phyloP scores from a whole-genome alignment of 2,113 vertebrate genomes.

The Uropsilus gracilis region DNA sequence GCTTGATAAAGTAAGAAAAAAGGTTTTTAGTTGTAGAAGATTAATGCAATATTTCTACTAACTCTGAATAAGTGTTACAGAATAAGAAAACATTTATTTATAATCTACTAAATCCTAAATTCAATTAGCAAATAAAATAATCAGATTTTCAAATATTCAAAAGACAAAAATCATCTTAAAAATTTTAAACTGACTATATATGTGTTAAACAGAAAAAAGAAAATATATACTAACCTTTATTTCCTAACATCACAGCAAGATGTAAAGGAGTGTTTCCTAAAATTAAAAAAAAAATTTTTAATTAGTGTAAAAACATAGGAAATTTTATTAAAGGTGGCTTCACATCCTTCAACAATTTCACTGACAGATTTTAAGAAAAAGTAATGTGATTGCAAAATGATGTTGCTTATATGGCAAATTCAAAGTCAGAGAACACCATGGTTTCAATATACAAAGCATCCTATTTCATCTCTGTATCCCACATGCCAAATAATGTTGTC shows the following conservation, averaged over 20 bases:
- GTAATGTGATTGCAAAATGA: not conserved
- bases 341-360: not conserved
- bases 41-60: not conserved
- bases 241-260: slow-evolving; percentile 98
- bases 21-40: too few relatives aligned
- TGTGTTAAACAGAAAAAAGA: slow-evolving; percentile 21
- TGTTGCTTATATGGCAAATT: slow-evolving; percentile 3
- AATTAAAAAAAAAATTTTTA: slow-evolving; percentile 76
- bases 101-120: slow-evolving; percentile 3
- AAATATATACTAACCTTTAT: slow-evolving; percentile 93
- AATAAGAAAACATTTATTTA: slow-evolving; percentile 27
- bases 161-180: slow-evolving; percentile 31
- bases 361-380: slow-evolving; percentile 52
- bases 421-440: not conserved
- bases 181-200: slow-evolving; percentile 10
- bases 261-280: slow-evolving; percentile 98
- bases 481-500: not conserved
- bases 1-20: too few relatives aligned
- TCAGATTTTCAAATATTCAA: slow-evolving; percentile 11
- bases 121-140: slow-evolving; percentile 8
- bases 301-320: slow-evolving; percentile 54
- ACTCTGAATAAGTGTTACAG: not conserved
- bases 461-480: not conserved
- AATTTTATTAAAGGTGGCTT: not conserved
- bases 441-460: not conserved